phyloP scores from a whole-genome alignment of 2,113 vertebrate species.

The Lepisosteus osseus region DNA sequence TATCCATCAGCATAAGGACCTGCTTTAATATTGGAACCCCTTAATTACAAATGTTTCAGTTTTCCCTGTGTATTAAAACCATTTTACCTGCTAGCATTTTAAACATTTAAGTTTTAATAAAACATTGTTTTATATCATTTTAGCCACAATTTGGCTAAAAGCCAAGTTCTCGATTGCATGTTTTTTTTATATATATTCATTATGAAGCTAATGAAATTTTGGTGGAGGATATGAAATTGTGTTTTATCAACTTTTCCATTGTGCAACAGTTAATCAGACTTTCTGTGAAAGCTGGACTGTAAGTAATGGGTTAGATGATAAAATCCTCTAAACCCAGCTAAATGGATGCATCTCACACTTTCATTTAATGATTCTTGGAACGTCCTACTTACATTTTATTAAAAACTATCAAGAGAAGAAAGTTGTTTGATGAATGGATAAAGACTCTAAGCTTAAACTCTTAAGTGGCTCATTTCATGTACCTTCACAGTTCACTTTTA shows the following conservation, averaged over 20 bases:
- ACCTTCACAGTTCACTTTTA: conserved; percentile 58
- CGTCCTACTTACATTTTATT: background rate
- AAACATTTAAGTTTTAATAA: too few relatives aligned
- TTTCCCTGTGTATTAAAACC: too few relatives aligned
- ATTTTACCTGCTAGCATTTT: too few relatives aligned
- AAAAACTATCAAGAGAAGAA: conserved; percentile 8
- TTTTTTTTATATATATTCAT: too few relatives aligned
- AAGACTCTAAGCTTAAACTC: conserved; percentile 55
- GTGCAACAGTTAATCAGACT: background rate
- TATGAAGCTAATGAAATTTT: too few relatives aligned
- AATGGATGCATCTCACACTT: conserved; percentile 1
- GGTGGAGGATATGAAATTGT: background rate
- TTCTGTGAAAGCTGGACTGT: background rate
- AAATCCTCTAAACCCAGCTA: conserved; percentile 5
- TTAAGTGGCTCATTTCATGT: conserved; percentile 63
- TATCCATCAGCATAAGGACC: too few relatives aligned
- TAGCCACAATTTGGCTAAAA: too few relatives aligned
- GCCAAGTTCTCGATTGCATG: too few relatives aligned
- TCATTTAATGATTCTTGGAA: conserved; percentile 3
- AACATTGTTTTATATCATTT: too few relatives aligned
- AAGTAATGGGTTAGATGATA: background rate
- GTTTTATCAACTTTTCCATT: background rate
- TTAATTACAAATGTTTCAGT: too few relatives aligned
- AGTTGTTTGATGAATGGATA: conserved; percentile 50
- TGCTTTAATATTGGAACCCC: too few relatives aligned